Percentiles rank a stretch among this genome's conserved stretches.
phyloP scores from a whole-genome alignment of 2,888 invertebrate species.

The Dascillus cervinus region DNA sequence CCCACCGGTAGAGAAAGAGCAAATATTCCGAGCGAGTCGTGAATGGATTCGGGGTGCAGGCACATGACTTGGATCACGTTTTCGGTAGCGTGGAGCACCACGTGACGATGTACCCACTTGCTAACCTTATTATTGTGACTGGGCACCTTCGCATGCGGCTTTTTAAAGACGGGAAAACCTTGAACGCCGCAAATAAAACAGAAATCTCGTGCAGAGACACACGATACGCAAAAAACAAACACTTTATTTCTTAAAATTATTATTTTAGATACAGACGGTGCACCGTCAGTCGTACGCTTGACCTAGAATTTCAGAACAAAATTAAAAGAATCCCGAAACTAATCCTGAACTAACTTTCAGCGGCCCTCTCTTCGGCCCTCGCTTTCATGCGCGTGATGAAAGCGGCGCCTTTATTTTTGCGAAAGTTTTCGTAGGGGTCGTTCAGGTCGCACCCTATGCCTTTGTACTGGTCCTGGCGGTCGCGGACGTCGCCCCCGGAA shows the following conservation, averaged over 20 bases:
- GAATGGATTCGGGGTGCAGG: too few species aligned
- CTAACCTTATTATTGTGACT: too few species aligned
- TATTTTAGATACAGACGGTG: too few species aligned
- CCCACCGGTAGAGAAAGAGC: too few species aligned
- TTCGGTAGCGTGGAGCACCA: slow-evolving; percentile 40
- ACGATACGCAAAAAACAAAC: too few species aligned
- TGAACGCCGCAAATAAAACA: too few species aligned
- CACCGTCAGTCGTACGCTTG: too few species aligned
- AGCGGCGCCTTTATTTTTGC: slow-evolving; percentile 92
- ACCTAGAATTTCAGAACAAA: neutral
- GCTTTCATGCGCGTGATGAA: slow-evolving; percentile 93
- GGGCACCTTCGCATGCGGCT: too few species aligned
- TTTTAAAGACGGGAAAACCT: too few species aligned
- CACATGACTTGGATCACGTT: slow-evolving; percentile 34
- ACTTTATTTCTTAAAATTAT: too few species aligned
- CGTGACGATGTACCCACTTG: slow-evolving; percentile 33
- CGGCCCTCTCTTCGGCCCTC: slow-evolving; percentile 66
- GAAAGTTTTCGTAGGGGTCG: slow-evolving; percentile 95
- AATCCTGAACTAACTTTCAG: slow-evolving; percentile 40
- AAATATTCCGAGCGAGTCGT: too few species aligned
- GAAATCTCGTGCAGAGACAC: too few species aligned
- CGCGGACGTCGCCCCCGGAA: slow-evolving; percentile 82
- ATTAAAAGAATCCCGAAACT: neutral
- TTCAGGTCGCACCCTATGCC: slow-evolving; percentile 89
- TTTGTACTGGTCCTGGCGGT: slow-evolving; percentile 87